Evolutionary conservation across 2,113 vertebrate species (phyloP).

Genomic region (Seriola quinqueradiata): DNA sequence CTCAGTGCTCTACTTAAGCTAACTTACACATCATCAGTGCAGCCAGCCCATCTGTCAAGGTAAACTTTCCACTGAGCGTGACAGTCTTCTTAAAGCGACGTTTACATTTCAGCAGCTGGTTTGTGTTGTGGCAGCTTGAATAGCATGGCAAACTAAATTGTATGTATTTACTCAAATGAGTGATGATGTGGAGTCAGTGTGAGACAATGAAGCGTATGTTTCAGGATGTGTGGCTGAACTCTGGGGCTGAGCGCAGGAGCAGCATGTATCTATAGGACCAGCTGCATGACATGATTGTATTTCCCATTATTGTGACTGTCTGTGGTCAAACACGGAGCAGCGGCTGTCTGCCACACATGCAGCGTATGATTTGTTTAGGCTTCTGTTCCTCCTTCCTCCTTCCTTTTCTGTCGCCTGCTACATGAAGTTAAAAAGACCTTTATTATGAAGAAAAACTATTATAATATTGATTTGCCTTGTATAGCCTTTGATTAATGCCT

Average conservation of each 20-base stretch:
- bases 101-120: conserved; percentile 71
- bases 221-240: conserved; percentile 30
- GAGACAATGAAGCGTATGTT: conserved; percentile 55
- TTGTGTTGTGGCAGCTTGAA: conserved; percentile 55
- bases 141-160: conserved; percentile 47
- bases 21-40: conserved; percentile 56
- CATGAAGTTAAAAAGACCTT: conserved; percentile 36
- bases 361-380: conserved; percentile 13
- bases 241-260: conserved; percentile 4
- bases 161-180: conserved; percentile 62
- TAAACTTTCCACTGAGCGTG: conserved; percentile 58
- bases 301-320: conserved; percentile 35
- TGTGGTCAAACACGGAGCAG: conserved; percentile 43
- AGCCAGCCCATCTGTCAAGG: conserved; percentile 63
- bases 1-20: conserved; percentile 43
- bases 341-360: conserved; percentile 32
- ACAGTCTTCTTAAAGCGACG: conserved; percentile 68
- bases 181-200: conserved; percentile 55
- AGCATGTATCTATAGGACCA: conserved; percentile 17
- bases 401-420: conserved; percentile 2
- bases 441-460: conserved; percentile 29
- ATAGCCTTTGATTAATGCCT: conserved; percentile 22
- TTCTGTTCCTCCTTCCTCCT: conserved; percentile 13
- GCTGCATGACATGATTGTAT: conserved; percentile 43
- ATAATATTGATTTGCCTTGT: conserved; percentile 34